Evolutionary conservation across 2,797 vertebrate species (phyloP).

Genomic region (Sparus aurata): DNA sequence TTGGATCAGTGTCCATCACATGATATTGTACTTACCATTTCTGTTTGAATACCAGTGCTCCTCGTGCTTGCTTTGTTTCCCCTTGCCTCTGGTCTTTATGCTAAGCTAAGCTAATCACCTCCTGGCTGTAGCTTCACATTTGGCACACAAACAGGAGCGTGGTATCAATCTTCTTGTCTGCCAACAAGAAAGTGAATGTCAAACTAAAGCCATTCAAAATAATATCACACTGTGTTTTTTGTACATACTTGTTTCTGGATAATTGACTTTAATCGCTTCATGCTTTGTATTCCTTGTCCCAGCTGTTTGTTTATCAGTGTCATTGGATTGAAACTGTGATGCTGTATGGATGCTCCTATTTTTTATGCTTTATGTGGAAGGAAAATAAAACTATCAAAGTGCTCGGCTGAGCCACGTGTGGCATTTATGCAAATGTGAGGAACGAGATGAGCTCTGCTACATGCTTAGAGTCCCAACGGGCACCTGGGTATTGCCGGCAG

Average conservation of each 20-base stretch:
- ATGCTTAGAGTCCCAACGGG: neutral
- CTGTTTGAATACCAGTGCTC: too few relatives aligned
- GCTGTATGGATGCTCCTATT: neutral
- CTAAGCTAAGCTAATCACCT: neutral
- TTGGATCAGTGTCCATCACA: too few relatives aligned
- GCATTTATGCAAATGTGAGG: neutral
- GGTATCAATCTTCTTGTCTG: too few relatives aligned
- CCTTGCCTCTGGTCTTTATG: neutral
- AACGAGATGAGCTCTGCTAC: neutral
- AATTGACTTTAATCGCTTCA: neutral
- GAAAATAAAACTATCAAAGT: constrained; percentile 25
- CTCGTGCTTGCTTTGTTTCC: neutral
- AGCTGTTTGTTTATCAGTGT: neutral
- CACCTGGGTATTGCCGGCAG: neutral
- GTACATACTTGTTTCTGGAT: neutral
- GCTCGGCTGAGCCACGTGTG: neutral
- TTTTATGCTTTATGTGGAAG: constrained; percentile 18
- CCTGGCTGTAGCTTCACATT: neutral
- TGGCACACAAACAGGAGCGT: neutral
- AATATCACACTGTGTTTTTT: neutral
- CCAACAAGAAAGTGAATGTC: neutral
- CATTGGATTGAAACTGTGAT: neutral
- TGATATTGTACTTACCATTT: too few relatives aligned
- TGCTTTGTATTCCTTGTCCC: neutral
- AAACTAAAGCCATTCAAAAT: neutral